phyloP scores from a whole-genome alignment of 2,888 invertebrate genomes.

The Cybosia mesomella region DNA sequence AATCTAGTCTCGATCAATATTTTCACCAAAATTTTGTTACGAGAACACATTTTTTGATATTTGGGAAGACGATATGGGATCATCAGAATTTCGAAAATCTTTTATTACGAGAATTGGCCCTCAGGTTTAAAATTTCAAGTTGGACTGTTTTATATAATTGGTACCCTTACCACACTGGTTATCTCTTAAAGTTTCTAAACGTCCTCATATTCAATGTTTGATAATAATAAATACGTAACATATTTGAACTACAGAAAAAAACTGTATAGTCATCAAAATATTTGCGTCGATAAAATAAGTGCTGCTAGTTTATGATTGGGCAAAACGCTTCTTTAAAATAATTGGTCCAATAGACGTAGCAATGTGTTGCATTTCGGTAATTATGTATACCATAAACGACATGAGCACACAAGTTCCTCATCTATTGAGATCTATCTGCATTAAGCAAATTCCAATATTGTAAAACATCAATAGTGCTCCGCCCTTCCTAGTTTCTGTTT shows the following conservation, averaged over 20 bases:
- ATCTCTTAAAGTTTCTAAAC: neutral
- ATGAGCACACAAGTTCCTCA: conserved; percentile 1
- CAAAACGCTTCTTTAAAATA: neutral
- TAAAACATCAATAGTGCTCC: conserved; percentile 46
- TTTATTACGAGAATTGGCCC: too few species aligned
- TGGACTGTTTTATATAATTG: too few species aligned
- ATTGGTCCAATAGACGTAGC: neutral
- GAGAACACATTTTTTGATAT: too few species aligned
- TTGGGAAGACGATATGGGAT: too few species aligned
- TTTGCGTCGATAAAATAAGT: neutral
- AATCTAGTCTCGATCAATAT: too few species aligned
- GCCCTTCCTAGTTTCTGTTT: conserved; percentile 55
- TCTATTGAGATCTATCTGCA: conserved; percentile 17
- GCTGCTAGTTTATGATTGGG: neutral
- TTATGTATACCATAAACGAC: neutral
- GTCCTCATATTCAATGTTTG: neutral
- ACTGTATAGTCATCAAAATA: neutral
- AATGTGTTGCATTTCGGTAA: neutral
- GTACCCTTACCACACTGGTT: neutral
- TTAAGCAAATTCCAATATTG: conserved; percentile 41
- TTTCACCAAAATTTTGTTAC: too few species aligned
- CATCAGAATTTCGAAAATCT: too few species aligned
- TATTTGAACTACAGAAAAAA: neutral
- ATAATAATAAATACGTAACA: neutral
- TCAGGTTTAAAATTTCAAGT: too few species aligned